Conservation (phyloP, 2,888 invertebrate species). For the Campaea margaritaria region DNA sequence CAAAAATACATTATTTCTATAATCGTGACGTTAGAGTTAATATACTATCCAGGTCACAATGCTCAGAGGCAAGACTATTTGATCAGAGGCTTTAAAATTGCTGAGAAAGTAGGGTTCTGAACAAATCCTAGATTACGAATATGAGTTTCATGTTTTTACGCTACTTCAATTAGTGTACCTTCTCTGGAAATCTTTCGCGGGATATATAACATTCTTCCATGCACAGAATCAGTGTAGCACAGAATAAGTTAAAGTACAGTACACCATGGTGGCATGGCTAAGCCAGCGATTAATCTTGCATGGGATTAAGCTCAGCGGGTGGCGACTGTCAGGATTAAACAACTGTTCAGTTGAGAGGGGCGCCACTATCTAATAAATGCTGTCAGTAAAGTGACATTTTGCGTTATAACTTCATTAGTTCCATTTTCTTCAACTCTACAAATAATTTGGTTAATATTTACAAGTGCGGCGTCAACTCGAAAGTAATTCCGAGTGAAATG, state of each 20-base stretch:
- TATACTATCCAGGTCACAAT: no score
- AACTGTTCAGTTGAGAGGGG: no score
- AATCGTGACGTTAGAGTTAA: background rate
- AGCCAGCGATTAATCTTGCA: constrained; percentile 23
- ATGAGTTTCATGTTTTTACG: no score
- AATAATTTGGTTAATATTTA: background rate
- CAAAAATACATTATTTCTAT: constrained; percentile 7
- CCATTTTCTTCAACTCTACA: no score
- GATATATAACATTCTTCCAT: background rate
- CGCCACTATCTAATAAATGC: no score
- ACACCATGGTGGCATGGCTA: constrained; percentile 22
- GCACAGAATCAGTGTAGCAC: background rate
- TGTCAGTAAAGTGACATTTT: no score
- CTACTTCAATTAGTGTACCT: no score
- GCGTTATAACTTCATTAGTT: no score
- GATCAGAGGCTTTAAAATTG: background rate
- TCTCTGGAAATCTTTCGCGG: no score
- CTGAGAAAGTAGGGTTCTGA: background rate
- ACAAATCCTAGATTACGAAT: no score
- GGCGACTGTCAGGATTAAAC: constrained; percentile 7
- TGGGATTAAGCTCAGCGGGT: constrained; percentile 25
- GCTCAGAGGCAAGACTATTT: no score
- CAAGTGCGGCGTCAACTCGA: constrained; percentile 21
- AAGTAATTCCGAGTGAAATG: constrained; percentile 32
- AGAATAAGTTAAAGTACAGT: background rate